phyloP scores from a whole-genome alignment of 1,140 invertebrate genomes.

The Triops longicaudatus region DNA sequence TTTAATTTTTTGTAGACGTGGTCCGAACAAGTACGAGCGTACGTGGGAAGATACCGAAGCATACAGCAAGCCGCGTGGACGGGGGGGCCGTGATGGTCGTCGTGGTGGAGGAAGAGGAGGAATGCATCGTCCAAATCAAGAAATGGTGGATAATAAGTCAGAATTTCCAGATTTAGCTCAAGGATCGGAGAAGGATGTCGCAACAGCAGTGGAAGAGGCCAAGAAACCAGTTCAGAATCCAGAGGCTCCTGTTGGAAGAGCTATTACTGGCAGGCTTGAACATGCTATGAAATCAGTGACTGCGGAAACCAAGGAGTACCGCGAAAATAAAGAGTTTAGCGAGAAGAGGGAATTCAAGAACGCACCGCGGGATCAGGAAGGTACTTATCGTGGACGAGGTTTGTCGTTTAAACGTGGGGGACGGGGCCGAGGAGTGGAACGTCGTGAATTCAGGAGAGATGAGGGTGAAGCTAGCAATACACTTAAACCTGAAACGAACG shows the following conservation, averaged over 20 bases:
- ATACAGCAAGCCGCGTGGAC: conserved; percentile 48
- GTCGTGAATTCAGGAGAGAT: neutral
- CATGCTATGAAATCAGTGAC: neutral
- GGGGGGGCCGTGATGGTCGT: conserved; percentile 24
- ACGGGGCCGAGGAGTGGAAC: conserved; percentile 17
- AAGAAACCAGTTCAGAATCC: neutral
- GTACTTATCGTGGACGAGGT: neutral
- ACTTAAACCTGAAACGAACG: neutral
- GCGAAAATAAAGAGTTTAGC: neutral
- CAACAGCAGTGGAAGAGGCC: neutral
- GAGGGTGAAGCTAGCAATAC: neutral
- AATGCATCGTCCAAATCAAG: conserved; percentile 22
- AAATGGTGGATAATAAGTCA: neutral
- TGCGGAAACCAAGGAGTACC: neutral
- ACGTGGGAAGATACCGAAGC: conserved; percentile 88
- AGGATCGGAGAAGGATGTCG: neutral
- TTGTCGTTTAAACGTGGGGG: conserved; percentile 11
- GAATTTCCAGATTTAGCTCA: neutral
- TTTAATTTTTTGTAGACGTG: conserved; percentile 51
- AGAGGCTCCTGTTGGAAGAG: neutral
- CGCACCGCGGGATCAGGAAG: neutral
- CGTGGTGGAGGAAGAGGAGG: conserved; percentile 29
- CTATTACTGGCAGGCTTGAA: neutral
- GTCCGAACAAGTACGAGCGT: conserved; percentile 80
- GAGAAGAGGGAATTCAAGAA: neutral